Evolutionary conservation across 2,888 invertebrate species (phyloP).

Genomic region (Orthosia cruda): DNA sequence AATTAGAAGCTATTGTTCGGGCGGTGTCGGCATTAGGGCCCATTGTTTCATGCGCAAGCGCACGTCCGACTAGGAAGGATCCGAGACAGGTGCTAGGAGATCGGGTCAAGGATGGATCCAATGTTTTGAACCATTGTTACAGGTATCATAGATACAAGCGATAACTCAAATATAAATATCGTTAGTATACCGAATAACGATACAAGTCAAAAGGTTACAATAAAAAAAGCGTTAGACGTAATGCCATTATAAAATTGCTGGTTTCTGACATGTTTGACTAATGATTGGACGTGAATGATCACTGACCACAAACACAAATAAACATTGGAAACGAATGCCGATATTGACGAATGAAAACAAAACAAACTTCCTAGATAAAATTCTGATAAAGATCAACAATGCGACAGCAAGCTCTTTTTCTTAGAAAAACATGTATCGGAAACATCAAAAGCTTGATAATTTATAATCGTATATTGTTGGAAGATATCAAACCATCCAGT

Average conservation of each 20-base stretch:
- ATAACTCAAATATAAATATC: slow-evolving; percentile 46
- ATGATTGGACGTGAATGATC: slow-evolving; percentile 44
- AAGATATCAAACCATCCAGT: slow-evolving; percentile 38
- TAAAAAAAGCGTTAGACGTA: slow-evolving; percentile 37
- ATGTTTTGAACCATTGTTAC: slow-evolving; percentile 64
- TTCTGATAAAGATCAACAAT: slow-evolving; percentile 41
- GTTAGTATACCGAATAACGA: slow-evolving; percentile 27
- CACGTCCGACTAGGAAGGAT: slow-evolving; percentile 71
- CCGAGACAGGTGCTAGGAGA: slow-evolving; percentile 75
- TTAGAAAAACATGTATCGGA: slow-evolving; percentile 26
- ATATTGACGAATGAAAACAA: slow-evolving; percentile 41
- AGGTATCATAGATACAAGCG: slow-evolving; percentile 34
- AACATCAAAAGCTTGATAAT: slow-evolving; percentile 39
- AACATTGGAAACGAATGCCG: slow-evolving; percentile 37
- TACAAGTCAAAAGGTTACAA: slow-evolving; percentile 46
- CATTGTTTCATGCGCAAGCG: slow-evolving; percentile 77
- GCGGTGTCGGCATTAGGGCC: slow-evolving; percentile 75
- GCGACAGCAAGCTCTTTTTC: slow-evolving; percentile 29
- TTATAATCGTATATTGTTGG: slow-evolving; percentile 40
- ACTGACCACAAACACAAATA: slow-evolving; percentile 38
- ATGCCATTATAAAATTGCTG: slow-evolving; percentile 31
- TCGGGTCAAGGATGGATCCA: slow-evolving; percentile 79
- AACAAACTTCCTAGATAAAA: slow-evolving; percentile 46
- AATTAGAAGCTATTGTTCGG: slow-evolving; percentile 79
- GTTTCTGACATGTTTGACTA: slow-evolving; percentile 49